Percentiles rank a stretch among this genome's conserved stretches.
These are phyloP conservation scores for Myripristis murdjan DNA, from an alignment of 2,797 vertebrate genomes.

Conservation along the genomic window DNA sequence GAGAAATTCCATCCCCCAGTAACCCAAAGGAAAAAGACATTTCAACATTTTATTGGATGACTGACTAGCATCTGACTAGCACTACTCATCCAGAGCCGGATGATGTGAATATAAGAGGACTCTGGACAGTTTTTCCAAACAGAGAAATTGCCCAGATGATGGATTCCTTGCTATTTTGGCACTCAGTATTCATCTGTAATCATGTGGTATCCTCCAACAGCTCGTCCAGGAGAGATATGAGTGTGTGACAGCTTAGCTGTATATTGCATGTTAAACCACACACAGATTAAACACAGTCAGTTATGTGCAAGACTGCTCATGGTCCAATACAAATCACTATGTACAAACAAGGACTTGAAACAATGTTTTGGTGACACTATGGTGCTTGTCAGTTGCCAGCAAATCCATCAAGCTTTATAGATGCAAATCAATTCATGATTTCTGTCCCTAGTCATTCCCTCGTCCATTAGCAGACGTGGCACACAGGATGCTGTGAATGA, in stretches of 20 bases:
- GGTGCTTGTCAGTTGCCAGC: neutral
- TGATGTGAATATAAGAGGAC: neutral
- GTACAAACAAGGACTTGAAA: neutral
- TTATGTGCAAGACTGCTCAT: slow-evolving; percentile 1
- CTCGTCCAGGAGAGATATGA: neutral
- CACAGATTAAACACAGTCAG: neutral
- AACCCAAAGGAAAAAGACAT: neutral
- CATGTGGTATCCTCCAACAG: no score
- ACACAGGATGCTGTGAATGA: no score
- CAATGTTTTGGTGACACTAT: neutral
- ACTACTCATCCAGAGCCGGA: neutral
- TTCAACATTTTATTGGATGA: neutral
- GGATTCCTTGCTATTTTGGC: neutral
- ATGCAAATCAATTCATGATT: no score
- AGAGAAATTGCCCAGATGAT: neutral
- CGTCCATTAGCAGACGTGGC: no score
- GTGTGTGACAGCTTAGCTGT: neutral
- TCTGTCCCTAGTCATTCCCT: no score
- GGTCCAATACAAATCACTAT: neutral
- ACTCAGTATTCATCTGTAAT: neutral
- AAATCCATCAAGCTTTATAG: neutral
- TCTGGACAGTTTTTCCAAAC: neutral
- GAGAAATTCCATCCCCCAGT: neutral
- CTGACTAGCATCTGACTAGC: no score
- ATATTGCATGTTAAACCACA: neutral